Evolutionary conservation across 2,113 vertebrate genomes (phyloP).

Genomic region (Zapus hudsonius): DNA sequence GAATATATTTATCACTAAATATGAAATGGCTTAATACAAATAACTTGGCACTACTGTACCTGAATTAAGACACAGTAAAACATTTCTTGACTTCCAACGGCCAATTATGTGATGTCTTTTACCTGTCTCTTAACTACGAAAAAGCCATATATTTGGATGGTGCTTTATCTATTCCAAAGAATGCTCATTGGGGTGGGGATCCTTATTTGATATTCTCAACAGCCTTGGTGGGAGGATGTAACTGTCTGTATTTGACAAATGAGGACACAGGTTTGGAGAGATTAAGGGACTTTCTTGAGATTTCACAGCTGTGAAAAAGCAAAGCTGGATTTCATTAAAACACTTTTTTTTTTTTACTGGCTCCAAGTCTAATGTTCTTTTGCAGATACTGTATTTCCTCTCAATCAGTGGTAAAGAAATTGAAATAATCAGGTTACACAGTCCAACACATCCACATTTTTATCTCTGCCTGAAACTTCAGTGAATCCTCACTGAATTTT

Average conservation of each 20-base stretch:
- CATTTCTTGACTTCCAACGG: background rate
- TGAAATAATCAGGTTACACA: background rate
- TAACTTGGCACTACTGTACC: constrained; percentile 1
- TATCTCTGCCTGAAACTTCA: background rate
- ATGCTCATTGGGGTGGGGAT: constrained; percentile 5
- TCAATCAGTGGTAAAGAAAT: background rate
- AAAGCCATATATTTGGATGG: background rate
- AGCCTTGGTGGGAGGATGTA: constrained; percentile 12
- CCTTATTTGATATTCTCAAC: constrained; percentile 24
- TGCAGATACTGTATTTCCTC: constrained; percentile 31
- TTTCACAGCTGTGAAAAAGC: constrained; percentile 32
- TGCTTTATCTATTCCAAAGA: constrained; percentile 30
- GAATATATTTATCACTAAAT: constrained; percentile 38
- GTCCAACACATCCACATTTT: background rate
- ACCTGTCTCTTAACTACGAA: background rate
- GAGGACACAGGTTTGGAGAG: background rate
- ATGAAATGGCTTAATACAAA: constrained; percentile 9
- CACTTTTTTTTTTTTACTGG: background rate
- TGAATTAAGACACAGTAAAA: constrained; percentile 6
- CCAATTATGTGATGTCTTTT: background rate
- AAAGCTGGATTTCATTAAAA: constrained; percentile 54
- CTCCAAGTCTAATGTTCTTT: background rate
- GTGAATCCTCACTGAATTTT: background rate
- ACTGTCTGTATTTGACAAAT: constrained; percentile 46
- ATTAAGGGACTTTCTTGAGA: constrained; percentile 7